Conservation (phyloP, 2,888 invertebrate species). For the Himalopsyche japonica region DNA sequence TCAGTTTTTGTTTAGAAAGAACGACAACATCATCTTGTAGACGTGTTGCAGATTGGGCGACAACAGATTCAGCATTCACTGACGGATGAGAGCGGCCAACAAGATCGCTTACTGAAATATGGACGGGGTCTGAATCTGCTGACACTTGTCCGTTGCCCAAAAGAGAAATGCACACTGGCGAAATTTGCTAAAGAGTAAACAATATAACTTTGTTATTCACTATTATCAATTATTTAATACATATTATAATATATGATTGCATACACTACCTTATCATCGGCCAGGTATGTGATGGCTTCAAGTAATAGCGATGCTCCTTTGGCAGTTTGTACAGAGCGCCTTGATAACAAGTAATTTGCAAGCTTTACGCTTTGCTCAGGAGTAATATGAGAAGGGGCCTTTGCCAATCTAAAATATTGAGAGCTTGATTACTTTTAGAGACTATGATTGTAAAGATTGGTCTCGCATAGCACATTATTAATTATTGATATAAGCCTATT, state of each 20-base stretch:
- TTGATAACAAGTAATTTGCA: constrained; percentile 84
- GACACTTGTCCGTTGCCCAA: constrained; percentile 79
- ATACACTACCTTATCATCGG: constrained; percentile 65
- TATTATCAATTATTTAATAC: background rate
- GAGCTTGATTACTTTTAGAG: no score
- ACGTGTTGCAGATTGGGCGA: constrained; percentile 76
- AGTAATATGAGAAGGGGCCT: constrained; percentile 70
- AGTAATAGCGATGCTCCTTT: constrained; percentile 82
- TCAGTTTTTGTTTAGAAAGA: constrained; percentile 67
- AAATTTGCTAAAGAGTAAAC: constrained; percentile 57
- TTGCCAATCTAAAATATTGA: constrained; percentile 44
- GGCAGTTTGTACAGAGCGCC: constrained; percentile 84
- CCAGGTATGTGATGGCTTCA: constrained; percentile 73
- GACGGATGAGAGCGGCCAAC: constrained; percentile 72
- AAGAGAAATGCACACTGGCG: constrained; percentile 84
- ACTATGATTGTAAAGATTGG: no score
- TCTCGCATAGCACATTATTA: no score
- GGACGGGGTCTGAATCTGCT: constrained; percentile 71
- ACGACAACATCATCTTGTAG: constrained; percentile 75
- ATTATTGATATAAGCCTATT: no score
- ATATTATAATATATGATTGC: background rate
- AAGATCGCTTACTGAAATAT: constrained; percentile 73
- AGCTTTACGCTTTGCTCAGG: constrained; percentile 85
- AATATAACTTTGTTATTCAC: background rate
- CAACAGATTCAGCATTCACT: constrained; percentile 65